A percentile compares a stretch with the other conserved stretches of the same genome.
These are phyloP conservation scores for Eupithecia abbreviata DNA, from an alignment of 2,888 invertebrate genomes.

Conservation along the genomic window DNA sequence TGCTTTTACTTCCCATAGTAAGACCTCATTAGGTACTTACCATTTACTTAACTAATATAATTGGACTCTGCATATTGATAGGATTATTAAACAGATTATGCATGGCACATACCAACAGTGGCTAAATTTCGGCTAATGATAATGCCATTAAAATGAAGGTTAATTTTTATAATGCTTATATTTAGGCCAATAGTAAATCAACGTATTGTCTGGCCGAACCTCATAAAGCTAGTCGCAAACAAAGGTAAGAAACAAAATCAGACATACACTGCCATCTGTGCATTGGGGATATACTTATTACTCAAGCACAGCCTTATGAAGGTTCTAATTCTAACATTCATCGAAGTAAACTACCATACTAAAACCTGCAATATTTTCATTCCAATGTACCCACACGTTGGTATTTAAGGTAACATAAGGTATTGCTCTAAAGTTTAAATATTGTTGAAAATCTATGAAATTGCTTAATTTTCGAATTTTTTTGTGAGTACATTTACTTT, in stretches of 20 bases:
- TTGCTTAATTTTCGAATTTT: background rate
- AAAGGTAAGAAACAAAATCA: background rate
- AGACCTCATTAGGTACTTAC: background rate
- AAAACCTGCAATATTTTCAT: background rate
- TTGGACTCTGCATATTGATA: background rate
- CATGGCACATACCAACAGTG: background rate
- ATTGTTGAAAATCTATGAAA: background rate
- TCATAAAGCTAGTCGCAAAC: background rate
- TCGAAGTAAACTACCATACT: background rate
- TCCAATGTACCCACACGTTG: background rate
- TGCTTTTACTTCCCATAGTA: background rate
- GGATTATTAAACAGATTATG: background rate
- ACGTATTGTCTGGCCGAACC: background rate
- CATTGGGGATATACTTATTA: constrained; percentile 11
- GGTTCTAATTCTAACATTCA: constrained; percentile 9
- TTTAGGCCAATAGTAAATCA: background rate
- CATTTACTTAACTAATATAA: background rate
- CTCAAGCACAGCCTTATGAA: constrained; percentile 17
- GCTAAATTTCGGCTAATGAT: background rate
- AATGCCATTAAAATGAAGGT: background rate
- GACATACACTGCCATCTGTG: constrained; percentile 27
- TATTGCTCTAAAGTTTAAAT: background rate
- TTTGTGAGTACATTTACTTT: background rate
- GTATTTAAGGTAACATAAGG: background rate
- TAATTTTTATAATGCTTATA: background rate